Evolutionary conservation across 1,140 invertebrate species (phyloP).

Genomic region (Zaprionus davidi): DNA sequence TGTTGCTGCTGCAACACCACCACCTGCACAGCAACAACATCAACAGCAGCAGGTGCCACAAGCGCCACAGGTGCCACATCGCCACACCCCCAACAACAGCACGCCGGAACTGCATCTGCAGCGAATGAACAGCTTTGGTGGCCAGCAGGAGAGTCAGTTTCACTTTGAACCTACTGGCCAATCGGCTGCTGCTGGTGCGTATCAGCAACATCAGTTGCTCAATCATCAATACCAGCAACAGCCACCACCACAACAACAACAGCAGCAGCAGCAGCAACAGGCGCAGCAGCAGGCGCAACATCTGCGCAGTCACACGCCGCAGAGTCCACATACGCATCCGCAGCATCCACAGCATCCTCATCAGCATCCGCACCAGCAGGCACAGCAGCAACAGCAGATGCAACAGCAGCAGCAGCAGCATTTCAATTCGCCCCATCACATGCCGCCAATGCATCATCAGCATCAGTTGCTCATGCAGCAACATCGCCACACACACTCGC

Average conservation of each 20-base stretch:
- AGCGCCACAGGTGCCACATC: conserved; percentile 46
- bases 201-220: conserved; percentile 75
- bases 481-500: conserved; percentile 73
- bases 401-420: conserved; percentile 72
- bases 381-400: conserved; percentile 58
- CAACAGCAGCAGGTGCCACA: conserved; percentile 39
- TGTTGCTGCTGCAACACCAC: conserved; percentile 63
- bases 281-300: conserved; percentile 63
- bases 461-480: conserved; percentile 73
- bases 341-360: conserved; percentile 49
- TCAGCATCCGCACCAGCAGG: conserved; percentile 56
- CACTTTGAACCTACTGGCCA: conserved; percentile 71
- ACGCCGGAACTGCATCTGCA: conserved; percentile 64
- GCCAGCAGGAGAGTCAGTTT: conserved; percentile 72
- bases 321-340: conserved; percentile 71
- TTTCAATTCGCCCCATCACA: conserved; percentile 74
- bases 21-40: conserved; percentile 49
- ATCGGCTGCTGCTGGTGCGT: conserved; percentile 42
- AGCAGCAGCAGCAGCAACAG: conserved; percentile 39
- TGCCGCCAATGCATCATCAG: conserved; percentile 77
- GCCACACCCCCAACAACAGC: conserved; percentile 54
- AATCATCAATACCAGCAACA: conserved; percentile 78
- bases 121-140: conserved; percentile 76
- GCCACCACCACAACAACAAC: conserved; percentile 54
- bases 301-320: conserved; percentile 77